Base-by-base conservation (phyloP, 2,888 invertebrate species). In the Lypha dubia region DNA sequence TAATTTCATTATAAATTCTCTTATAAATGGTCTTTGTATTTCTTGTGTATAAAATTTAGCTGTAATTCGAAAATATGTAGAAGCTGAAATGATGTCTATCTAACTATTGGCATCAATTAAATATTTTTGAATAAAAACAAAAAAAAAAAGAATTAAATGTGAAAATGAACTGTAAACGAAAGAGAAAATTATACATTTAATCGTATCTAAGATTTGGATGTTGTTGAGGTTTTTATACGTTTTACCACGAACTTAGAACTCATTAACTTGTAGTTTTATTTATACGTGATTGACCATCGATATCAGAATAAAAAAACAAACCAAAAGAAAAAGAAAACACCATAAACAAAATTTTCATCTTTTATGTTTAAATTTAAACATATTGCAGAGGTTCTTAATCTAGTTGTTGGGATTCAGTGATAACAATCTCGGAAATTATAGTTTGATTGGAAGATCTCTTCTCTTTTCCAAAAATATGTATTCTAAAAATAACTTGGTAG, bases 201-300 rank as follows among this genome's bases (percentile, higher is more conserved):
- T 67, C 51, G 58, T 53, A 84, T 81, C 84, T 80, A 44, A 84
- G 84, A 81, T 84, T 79, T 79, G 53, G 70, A 79, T 81, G 75
- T 68, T 49, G 32, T 73, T 46, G 17, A 46, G 1, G n/a, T 79
- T 56, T 53, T 79, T 68, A n/a, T 68, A 41, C 44, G 41, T 60
- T 74, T 81, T 81, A 84, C 74, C 81, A 84, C 74, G 81, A 81
- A 81, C 77, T 81, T 81, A 46, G 81, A 84, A 84, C 84, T 84
- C 84, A 84, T 84, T 84, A 84, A 84, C 74, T 84, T 84, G 68
- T 84, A 74, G 77, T 84, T 81, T 81, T 81, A 74, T 81, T 81
- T 80, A 80, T 68, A 65, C 44, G 81, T 81, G 81, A 84, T 84
- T 81, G 71, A 84, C 77, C 56, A 70, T 70, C 74, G 74, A 81